Evolutionary conservation across 2,888 invertebrate genomes (phyloP), one percentile per base, ranked within the genome.

Genomic region (Papilio gigon): DNA sequence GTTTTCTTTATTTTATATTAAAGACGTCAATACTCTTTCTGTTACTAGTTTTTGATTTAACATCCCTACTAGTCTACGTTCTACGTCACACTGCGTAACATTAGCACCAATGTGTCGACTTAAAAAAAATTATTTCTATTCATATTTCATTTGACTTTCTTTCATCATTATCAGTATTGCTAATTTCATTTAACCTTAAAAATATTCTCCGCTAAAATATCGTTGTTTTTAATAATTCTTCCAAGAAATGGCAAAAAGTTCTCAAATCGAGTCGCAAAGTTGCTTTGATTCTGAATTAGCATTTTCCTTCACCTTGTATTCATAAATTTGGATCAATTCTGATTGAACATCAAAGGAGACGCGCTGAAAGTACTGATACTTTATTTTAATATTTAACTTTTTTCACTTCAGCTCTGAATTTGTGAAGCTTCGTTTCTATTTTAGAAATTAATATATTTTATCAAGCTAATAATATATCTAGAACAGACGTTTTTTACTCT

Each of bases 331-430:
- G 40, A 65, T 37, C n/a, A 27, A 12, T 40, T 56, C 40, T 56
- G 42, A 65, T 65, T 65, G 56, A 65, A 65, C 27, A 56, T 56
- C 40, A 56, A 65, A 63, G 61, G n/a, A 14, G 35, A 50, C 33
- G 33, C 47, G 59, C 12, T 37, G 22, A 37, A 37, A 59, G 20
- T 33, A 22, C 20, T 20, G 14, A 35, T 35, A 59, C 35, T 17
- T 35, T 37, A 22, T 22, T 35, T 35, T 37, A 33, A 33, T 35
- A 35, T 59, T 59, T 37, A 35, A 33, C 14, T 59, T 59, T 47
- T 58, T 22, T 47, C 12, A 47, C 44, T 44, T 44, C 22, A 44
- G 44, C 22, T 44, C 44, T 2, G 22, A 44, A 44, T 44, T 44
- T 44, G 22, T 22, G 11, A 22, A 20, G 22, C 44, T 44, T 22